A percentile compares a stretch with the other conserved stretches of the same genome.
These are phyloP conservation scores for Allygus modestus DNA, from an alignment of 2,888 invertebrate genomes.

Conservation along the genomic window DNA sequence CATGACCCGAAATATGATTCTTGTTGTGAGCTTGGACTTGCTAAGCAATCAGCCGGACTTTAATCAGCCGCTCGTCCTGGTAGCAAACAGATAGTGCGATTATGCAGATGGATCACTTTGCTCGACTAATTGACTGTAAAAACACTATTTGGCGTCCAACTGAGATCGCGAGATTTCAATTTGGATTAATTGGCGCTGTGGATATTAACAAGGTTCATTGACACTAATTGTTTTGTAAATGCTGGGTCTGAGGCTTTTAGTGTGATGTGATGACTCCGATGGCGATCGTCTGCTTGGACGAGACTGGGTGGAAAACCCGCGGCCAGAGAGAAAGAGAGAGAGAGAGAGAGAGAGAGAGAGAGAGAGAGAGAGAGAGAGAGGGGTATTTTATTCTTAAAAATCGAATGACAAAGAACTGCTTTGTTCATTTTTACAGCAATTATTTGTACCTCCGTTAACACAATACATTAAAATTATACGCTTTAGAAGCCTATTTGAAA, in stretches of 20 bases:
- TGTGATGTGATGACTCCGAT: conserved; percentile 2
- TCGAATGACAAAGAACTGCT: no score
- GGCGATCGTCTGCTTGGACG: not conserved
- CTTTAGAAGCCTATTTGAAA: no score
- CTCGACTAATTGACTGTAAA: conserved; percentile 30
- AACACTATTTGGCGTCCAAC: conserved; percentile 31
- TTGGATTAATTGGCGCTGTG: conserved; percentile 24
- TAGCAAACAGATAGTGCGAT: conserved; percentile 4
- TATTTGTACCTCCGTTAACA: no score
- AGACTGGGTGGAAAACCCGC: not conserved
- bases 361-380: no score
- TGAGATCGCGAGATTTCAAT: conserved; percentile 37
- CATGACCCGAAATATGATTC: no score
- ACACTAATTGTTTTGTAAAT: conserved; percentile 39
- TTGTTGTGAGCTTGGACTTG: no score
- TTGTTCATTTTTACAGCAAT: no score
- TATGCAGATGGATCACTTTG: conserved; percentile 31
- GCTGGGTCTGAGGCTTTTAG: conserved; percentile 15
- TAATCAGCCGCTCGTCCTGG: not conserved
- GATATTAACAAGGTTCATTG: conserved; percentile 38
- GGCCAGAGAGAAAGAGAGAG: no score
- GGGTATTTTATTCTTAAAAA: no score
- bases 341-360: no score
- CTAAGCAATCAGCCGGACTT: no score
- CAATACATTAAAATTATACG: no score